Conservation (phyloP, 2,888 invertebrate species). For the Spatulosminthurus flaviceps region DNA sequence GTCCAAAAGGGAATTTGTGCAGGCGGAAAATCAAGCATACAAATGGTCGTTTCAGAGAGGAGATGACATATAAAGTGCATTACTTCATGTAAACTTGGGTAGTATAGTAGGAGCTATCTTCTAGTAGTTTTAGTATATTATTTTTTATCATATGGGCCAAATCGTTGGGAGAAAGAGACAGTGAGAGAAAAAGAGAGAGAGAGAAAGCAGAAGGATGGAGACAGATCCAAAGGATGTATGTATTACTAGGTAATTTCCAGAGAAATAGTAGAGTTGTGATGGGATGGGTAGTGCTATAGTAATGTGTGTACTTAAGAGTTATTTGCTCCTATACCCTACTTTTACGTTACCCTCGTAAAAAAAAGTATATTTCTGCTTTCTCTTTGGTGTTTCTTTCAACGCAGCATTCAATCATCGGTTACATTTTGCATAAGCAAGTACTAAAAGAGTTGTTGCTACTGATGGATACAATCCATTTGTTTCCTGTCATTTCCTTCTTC, state of each 20-base stretch:
- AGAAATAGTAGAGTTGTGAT: no score
- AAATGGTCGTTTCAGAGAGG: not conserved
- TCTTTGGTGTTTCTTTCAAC: not conserved
- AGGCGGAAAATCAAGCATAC: conserved; percentile 4
- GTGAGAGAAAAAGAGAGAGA: no score
- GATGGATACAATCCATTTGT: conserved; percentile 12
- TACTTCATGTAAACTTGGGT: not conserved
- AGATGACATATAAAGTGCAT: not conserved
- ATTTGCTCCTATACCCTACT: no score
- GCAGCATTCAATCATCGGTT: not conserved
- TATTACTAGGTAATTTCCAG: no score
- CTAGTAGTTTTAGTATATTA: not conserved
- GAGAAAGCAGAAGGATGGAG: no score
- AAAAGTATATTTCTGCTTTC: not conserved
- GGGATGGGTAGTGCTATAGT: no score
- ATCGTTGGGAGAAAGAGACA: no score
- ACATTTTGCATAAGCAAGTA: not conserved
- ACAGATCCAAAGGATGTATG: no score
- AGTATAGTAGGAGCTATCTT: no score
- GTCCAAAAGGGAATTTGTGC: not conserved
- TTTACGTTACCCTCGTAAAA: not conserved
- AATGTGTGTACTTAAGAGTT: no score
- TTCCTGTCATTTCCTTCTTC: not conserved
- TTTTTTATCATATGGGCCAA: not conserved
- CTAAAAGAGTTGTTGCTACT: not conserved